Base-by-base conservation (phyloP, 2,888 invertebrate species). In the Neoascia interrupta region DNA sequence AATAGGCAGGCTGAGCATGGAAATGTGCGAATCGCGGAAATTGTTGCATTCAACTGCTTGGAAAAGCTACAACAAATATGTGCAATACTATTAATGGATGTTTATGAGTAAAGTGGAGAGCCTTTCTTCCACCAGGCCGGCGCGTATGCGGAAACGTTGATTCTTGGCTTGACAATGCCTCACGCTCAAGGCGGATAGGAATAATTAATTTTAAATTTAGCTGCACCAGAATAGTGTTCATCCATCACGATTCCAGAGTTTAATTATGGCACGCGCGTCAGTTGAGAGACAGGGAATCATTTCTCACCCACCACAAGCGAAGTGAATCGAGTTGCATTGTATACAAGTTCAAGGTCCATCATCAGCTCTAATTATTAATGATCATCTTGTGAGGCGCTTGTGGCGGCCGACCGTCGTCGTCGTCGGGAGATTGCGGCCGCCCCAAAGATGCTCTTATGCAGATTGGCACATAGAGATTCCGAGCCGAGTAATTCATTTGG, bases 11-110 rank as follows among this genome's bases (percentile, higher is more conserved):
- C 68, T 73, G 49, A 68, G 56, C 73, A 79, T 61, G 79, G 54
- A 79, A 79, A 79, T 66, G 66, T 79, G 79, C 56, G 73, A 79
- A 61, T 66, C 66, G 54, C 79, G 79, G 79, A 79, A 79, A 73
- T 73, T 34, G 64, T 64, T 76, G 49, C 49, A 69, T 43, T 56
- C 43, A n/a, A 26, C 31, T 39, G 45, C 41, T 58, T 60, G 53
- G 53, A 63, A 73, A 47, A 54, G 34, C 15, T 41, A 34, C 60
- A 61, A 39, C 47, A 54, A 79, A 37, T 58, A 73, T 72, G 73
- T 79, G 66, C 73, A 76, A 64, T 72, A 58, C 54, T 49, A 79
- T 72, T 68, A 66, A 56, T 73, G 54, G 61, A 49, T 18, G 41
- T 61, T 64, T 53, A 43, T 45, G 37, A 49, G 51, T 26, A 26